Evolutionary conservation across 2,888 invertebrate genomes (phyloP).

Genomic region (Polymixis lichenea): DNA sequence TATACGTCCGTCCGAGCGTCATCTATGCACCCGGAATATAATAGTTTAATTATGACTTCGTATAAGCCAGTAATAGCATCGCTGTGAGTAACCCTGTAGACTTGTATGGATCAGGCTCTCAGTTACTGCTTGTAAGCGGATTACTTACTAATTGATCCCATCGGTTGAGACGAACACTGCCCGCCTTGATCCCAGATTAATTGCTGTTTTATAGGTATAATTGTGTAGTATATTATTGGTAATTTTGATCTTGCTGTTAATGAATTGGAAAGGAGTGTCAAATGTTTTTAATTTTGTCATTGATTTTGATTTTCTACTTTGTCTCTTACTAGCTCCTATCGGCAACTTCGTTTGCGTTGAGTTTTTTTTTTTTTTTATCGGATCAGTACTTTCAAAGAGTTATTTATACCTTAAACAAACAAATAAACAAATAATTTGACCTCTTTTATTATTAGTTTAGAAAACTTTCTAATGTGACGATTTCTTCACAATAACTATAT

Average conservation of each 20-base stretch:
- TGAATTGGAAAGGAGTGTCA: neutral
- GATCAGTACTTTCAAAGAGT: too few relatives aligned
- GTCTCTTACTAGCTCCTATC: neutral
- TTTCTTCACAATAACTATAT: too few relatives aligned
- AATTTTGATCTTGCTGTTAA: slow-evolving; percentile 10
- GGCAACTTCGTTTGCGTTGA: too few relatives aligned
- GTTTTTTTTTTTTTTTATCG: too few relatives aligned
- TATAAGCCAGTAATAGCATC: slow-evolving; percentile 24
- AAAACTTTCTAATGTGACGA: too few relatives aligned
- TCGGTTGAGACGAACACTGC: slow-evolving; percentile 49
- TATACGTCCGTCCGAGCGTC: too few relatives aligned
- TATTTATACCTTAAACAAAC: too few relatives aligned
- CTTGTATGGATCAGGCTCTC: slow-evolving; percentile 33
- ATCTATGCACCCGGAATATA: neutral
- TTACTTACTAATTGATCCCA: slow-evolving; percentile 65
- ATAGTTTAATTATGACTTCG: slow-evolving; percentile 51
- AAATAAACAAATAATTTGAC: too few relatives aligned
- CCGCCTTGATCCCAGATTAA: slow-evolving; percentile 62
- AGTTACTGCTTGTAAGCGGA: slow-evolving; percentile 62
- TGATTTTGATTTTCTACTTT: neutral
- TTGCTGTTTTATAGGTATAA: slow-evolving; percentile 41
- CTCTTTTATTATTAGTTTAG: too few relatives aligned
- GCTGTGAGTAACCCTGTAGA: slow-evolving; percentile 37
- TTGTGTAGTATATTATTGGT: slow-evolving; percentile 16
- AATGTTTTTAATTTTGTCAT: too few relatives aligned